Conservation (phyloP, 2,797 vertebrate genomes). For the Ceryle rudis region DNA sequence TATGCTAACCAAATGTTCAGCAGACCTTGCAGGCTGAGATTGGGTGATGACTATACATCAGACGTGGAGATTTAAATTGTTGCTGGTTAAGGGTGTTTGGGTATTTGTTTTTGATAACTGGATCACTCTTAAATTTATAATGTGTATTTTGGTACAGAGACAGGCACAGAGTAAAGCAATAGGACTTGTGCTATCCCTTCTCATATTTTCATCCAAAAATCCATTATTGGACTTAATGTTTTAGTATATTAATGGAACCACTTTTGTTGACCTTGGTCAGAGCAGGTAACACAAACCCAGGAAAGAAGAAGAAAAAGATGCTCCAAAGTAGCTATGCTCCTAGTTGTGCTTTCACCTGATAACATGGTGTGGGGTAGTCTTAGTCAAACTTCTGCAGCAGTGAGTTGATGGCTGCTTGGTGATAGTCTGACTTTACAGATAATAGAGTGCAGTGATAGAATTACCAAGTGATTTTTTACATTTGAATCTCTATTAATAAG, state of each 20-base stretch:
- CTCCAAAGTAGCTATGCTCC: background rate
- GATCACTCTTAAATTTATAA: background rate
- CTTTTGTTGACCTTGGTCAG: background rate
- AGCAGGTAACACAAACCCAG: background rate
- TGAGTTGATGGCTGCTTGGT: background rate
- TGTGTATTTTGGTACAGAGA: background rate
- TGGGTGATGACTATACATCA: background rate
- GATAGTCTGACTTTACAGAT: slow-evolving; percentile 17
- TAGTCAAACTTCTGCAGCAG: background rate
- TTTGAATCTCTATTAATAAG: slow-evolving; percentile 51
- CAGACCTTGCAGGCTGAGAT: background rate
- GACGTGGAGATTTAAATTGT: background rate
- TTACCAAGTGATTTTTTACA: slow-evolving; percentile 17
- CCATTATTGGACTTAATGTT: too few relatives aligned
- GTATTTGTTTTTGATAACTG: background rate
- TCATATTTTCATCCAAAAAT: background rate
- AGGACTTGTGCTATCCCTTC: background rate
- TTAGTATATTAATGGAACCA: background rate
- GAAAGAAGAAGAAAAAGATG: background rate
- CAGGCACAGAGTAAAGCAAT: background rate
- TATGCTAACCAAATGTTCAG: background rate
- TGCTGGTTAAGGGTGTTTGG: background rate
- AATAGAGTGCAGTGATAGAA: background rate
- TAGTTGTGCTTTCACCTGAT: background rate
- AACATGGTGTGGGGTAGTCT: background rate